A percentile compares a stretch with the other conserved stretches of the same genome.
phyloP scores from a whole-genome alignment of 1,140 invertebrate genomes.

The Panagrolaimus sp. region DNA sequence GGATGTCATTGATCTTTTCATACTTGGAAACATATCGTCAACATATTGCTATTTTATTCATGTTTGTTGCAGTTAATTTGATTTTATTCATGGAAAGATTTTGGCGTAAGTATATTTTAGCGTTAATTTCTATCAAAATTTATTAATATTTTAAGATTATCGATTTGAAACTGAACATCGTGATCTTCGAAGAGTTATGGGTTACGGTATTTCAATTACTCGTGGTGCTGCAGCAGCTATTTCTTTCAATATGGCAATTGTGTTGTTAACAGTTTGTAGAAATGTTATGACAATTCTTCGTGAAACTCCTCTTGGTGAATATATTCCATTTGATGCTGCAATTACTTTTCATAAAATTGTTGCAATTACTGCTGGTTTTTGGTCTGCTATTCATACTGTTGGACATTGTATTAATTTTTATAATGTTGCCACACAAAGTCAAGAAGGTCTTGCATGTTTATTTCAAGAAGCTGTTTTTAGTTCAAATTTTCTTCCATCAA shows the following conservation, averaged over 20 bases:
- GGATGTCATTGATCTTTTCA: slow-evolving; percentile 62
- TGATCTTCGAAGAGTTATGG: slow-evolving; percentile 92
- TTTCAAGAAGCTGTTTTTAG: slow-evolving; percentile 76
- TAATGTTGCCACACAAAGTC: slow-evolving; percentile 90
- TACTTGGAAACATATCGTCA: slow-evolving; percentile 96
- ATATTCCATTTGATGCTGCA: slow-evolving; percentile 92
- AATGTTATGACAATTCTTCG: slow-evolving; percentile 92
- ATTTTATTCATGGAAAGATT: slow-evolving; percentile 90
- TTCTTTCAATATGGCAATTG: slow-evolving; percentile 88
- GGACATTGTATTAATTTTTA: slow-evolving; percentile 99
- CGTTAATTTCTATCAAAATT: slow-evolving; percentile 37
- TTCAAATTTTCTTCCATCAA: slow-evolving; percentile 57
- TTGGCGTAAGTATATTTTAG: slow-evolving; percentile 77
- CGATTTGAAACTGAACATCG: slow-evolving; percentile 71
- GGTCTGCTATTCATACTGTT: slow-evolving; percentile 71
- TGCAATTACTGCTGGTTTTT: slow-evolving; percentile 89
- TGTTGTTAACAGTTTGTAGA: slow-evolving; percentile 90
- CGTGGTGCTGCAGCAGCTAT: slow-evolving; percentile 75
- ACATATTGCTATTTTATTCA: slow-evolving; percentile 93
- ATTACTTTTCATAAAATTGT: slow-evolving; percentile 98
- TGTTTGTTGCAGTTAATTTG: slow-evolving; percentile 90
- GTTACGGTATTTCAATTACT: slow-evolving; percentile 93
- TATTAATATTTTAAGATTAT: slow-evolving; percentile 42
- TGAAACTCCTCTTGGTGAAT: slow-evolving; percentile 91
- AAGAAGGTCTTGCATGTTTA: slow-evolving; percentile 84